Base-by-base conservation (phyloP, 1,140 invertebrate species). In the Neodiprion virginianus region DNA sequence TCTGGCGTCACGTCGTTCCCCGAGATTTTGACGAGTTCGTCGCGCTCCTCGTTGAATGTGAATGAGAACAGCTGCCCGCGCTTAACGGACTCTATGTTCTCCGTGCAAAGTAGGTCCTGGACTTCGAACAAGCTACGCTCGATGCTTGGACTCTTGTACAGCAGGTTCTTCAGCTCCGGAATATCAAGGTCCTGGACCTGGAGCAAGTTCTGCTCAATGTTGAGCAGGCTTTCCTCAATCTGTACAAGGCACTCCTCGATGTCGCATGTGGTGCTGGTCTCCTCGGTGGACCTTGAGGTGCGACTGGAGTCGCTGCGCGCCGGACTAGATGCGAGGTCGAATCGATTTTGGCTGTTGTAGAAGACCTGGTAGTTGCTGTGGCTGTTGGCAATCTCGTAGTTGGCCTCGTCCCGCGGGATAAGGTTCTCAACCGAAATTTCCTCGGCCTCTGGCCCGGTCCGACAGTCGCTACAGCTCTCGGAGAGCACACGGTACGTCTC, bases 211-310 rank as follows among this genome's bases (percentile, higher is more conserved):
- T 85, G 82, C 40, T 86, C 84, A 17, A 86, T 84, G 67, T 83
- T 84, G 10, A 85, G 47, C 5, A 85, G 79, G 68, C 83, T 86
- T 69, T 86, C 83, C 67, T 86, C 83, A 50, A 85, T 85, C 50
- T 86, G 81, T 7, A 86, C 80, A 47, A 86, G 77, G 65, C 81
- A 86, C 71, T 85, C 80, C 48, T 85, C 83, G 10, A 86, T 86
- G 49, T 86, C 83, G 61, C 77, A 83, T n/a, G 69, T 77, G 1
- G 77, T 72, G 11, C 74, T 78, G 0, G 71, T 76, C 67, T 79
- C 77, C 48, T 80, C 79, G 40, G 75, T 75, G 48, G 66, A 72
- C 69, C 67, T 76, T 8, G 72, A 75, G 48, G 70, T 76, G 17
- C 67, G 48, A 61, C 75, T 78, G 47, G 72, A 71, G 8, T 76